A percentile compares a stretch with the other conserved stretches of the same genome.
phyloP scores from a whole-genome alignment of 2,888 invertebrate species.

The Ellobium chinense region DNA sequence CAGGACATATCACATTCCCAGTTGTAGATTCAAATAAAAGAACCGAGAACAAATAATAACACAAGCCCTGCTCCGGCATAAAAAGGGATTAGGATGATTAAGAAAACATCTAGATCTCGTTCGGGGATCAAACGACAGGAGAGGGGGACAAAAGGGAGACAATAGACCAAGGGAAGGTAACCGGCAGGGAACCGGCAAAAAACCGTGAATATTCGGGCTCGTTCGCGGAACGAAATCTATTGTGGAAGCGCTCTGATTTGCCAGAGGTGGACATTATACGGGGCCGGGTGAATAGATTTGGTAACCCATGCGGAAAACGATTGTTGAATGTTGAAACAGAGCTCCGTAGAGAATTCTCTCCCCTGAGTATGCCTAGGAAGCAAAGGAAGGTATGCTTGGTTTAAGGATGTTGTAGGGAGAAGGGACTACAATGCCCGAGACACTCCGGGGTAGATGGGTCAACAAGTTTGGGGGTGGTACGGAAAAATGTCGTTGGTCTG shows the following conservation, averaged over 20 bases:
- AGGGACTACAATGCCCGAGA: too few relatives aligned
- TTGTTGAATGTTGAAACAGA: background rate
- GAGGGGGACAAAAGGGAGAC: background rate
- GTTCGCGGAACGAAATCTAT: background rate
- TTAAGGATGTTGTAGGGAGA: too few relatives aligned
- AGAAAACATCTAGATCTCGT: background rate
- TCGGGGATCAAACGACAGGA: background rate
- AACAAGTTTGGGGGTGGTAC: too few relatives aligned
- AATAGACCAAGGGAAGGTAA: background rate
- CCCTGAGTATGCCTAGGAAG: too few relatives aligned
- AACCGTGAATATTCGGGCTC: background rate
- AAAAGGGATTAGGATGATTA: background rate
- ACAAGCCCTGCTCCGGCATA: background rate
- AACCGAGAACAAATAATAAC: too few relatives aligned
- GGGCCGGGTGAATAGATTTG: background rate
- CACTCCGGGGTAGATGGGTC: too few relatives aligned
- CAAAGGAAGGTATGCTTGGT: too few relatives aligned
- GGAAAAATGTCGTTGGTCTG: too few relatives aligned
- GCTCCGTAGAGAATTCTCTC: too few relatives aligned
- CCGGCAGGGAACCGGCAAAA: background rate
- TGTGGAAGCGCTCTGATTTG: background rate
- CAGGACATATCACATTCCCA: too few relatives aligned
- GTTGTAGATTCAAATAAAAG: too few relatives aligned
- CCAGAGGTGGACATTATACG: background rate
- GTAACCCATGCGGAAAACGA: background rate